A percentile compares a stretch with the other conserved stretches of the same genome.
Evolutionary conservation across 2,888 invertebrate species (phyloP).

Genomic region (Ophion ellenae): DNA sequence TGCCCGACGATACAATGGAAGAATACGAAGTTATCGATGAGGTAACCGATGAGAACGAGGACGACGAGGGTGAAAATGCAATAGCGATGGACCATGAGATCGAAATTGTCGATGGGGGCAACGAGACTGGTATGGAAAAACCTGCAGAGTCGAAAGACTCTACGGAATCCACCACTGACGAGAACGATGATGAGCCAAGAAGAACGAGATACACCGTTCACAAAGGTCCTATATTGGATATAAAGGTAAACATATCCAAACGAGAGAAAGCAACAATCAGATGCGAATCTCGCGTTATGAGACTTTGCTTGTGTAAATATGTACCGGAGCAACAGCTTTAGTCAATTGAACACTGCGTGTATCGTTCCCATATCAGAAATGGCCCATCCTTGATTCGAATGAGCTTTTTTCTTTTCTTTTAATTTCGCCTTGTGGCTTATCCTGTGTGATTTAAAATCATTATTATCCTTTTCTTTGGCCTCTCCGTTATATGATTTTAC

Average conservation of each 20-base stretch:
- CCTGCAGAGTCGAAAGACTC: not conserved
- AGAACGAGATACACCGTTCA: conserved; percentile 78
- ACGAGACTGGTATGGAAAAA: conserved; percentile 21
- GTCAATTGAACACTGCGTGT: not conserved
- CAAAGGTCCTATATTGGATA: conserved; percentile 82
- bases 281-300: conserved; percentile 19
- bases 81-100: conserved; percentile 9
- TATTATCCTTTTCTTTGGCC: not conserved
- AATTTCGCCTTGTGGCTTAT: not conserved
- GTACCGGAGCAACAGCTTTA: conserved; percentile 12
- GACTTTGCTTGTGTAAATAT: conserved; percentile 32
- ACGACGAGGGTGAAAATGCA: conserved; percentile 13
- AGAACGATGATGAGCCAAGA: conserved; percentile 63
- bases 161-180: conserved; percentile 7
- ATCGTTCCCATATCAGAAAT: not conserved
- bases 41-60: conserved; percentile 34
- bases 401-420: conserved; percentile 1
- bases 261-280: conserved; percentile 4
- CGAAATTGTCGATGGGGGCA: conserved; percentile 52
- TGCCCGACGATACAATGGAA: conserved; percentile 34
- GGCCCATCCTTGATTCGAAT: too few relatives aligned
- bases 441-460: not conserved
- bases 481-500: not conserved
- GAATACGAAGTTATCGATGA: conserved; percentile 48
- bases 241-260: conserved; percentile 78